Conservation (phyloP, 2,888 invertebrate species). For the Epinotia nisella region DNA sequence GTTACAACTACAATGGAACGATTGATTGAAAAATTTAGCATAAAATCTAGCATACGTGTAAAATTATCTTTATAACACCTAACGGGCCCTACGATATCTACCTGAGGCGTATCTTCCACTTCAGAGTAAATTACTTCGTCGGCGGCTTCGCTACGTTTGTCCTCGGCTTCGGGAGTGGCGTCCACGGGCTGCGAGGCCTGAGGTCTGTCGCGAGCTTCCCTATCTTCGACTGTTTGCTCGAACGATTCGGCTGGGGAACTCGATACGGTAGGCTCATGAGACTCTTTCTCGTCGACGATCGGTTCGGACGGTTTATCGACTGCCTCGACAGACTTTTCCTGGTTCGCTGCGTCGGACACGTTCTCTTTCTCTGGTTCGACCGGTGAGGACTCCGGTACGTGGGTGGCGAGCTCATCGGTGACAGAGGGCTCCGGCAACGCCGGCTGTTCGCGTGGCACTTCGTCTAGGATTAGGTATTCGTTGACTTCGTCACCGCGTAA, state of each 20-base stretch:
- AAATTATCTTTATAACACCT: neutral
- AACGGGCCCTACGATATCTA: conserved; percentile 52
- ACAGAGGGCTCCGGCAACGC: conserved; percentile 70
- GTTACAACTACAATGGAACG: too few species aligned
- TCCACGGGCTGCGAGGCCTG: conserved; percentile 7
- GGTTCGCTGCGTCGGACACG: neutral
- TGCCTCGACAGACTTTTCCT: neutral
- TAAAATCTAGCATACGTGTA: conserved; percentile 22
- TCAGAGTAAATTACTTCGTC: conserved; percentile 76
- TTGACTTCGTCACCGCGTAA: conserved; percentile 57
- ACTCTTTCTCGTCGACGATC: neutral
- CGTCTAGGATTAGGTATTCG: conserved; percentile 70
- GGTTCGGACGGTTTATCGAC: neutral
- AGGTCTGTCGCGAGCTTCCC: neutral
- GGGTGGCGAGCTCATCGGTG: conserved; percentile 54
- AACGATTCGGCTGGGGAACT: conserved; percentile 46
- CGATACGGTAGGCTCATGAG: conserved; percentile 37
- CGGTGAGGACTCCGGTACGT: neutral
- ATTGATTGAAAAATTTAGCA: neutral
- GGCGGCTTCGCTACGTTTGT: conserved; percentile 43
- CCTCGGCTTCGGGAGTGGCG: conserved; percentile 36
- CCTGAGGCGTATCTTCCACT: conserved; percentile 72
- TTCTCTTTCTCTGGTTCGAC: neutral
- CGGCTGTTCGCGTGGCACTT: conserved; percentile 65
- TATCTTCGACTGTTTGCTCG: conserved; percentile 46